Evolutionary conservation across 2,888 invertebrate genomes (phyloP).

Genomic region (Polydesmus complanatus): DNA sequence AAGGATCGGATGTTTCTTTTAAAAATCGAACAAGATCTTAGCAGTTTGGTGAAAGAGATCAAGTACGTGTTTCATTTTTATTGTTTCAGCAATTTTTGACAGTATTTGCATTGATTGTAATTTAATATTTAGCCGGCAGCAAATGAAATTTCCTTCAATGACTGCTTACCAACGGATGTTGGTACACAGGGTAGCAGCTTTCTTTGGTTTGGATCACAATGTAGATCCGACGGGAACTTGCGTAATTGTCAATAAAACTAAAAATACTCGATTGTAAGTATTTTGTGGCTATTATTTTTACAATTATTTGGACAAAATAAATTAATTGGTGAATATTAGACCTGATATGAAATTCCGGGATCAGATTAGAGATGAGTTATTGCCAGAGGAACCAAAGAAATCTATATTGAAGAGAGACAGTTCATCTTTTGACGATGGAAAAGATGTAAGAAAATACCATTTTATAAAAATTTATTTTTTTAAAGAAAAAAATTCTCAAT

Average conservation of each 20-base stretch:
- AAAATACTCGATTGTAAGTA: slow-evolving; percentile 44
- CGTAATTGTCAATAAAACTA: slow-evolving; percentile 57
- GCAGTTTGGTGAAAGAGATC: slow-evolving; percentile 65
- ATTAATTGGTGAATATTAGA: slow-evolving; percentile 22
- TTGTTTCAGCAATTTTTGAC: not conserved
- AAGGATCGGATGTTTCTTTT: slow-evolving; percentile 74
- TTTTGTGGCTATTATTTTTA: not conserved
- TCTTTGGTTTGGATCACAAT: slow-evolving; percentile 88
- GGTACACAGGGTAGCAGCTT: slow-evolving; percentile 83
- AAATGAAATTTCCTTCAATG: slow-evolving; percentile 78
- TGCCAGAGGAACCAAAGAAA: slow-evolving; percentile 52
- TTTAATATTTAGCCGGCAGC: slow-evolving; percentile 33
- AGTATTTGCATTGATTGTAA: slow-evolving; percentile 4
- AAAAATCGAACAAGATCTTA: slow-evolving; percentile 74
- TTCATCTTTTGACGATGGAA: slow-evolving; percentile 60
- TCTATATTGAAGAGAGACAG: slow-evolving; percentile 72
- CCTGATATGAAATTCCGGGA: slow-evolving; percentile 59
- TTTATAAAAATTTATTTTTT: no score
- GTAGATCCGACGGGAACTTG: slow-evolving; percentile 68
- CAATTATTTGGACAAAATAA: not conserved
- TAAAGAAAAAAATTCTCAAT: not conserved
- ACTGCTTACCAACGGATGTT: slow-evolving; percentile 93
- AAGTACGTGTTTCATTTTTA: slow-evolving; percentile 43
- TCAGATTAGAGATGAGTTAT: slow-evolving; percentile 47
- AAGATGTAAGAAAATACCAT: slow-evolving; percentile 21